Percentiles rank a stretch among this genome's conserved stretches.
Evolutionary conservation across 2,797 vertebrate genomes (phyloP).

Genomic region (Eulemur albifrons): DNA sequence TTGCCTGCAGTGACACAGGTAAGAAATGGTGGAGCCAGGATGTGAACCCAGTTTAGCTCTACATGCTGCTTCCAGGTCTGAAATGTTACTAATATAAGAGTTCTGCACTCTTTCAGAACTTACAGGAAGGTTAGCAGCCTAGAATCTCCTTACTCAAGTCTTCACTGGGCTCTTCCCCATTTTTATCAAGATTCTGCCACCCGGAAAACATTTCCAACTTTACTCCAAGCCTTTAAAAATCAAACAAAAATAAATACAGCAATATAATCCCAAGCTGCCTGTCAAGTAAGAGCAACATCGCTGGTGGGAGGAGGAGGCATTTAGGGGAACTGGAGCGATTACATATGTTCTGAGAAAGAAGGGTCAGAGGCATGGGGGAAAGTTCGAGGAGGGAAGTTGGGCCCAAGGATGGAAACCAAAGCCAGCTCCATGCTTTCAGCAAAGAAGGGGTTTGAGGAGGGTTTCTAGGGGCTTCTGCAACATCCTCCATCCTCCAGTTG

Average conservation of each 20-base stretch:
- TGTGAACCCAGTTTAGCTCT: not conserved
- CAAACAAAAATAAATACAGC: constrained; percentile 16
- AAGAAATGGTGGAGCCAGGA: not conserved
- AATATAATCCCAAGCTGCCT: not conserved
- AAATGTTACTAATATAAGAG: not conserved
- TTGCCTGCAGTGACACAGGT: not conserved
- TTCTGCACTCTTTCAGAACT: not conserved
- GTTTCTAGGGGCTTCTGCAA: not conserved
- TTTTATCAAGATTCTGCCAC: not conserved
- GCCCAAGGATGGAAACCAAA: constrained; percentile 18
- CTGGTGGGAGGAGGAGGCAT: not conserved
- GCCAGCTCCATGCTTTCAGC: not conserved
- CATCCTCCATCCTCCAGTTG: not conserved
- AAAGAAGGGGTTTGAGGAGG: not conserved
- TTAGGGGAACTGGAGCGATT: constrained; percentile 10
- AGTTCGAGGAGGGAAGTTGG: constrained; percentile 8
- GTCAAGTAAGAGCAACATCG: not conserved
- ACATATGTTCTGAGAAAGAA: constrained; percentile 55
- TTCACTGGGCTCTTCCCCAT: not conserved
- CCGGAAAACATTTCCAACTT: constrained; percentile 5
- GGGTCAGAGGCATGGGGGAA: not conserved
- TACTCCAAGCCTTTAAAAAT: constrained; percentile 10
- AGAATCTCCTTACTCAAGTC: not conserved
- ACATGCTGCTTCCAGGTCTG: not conserved
- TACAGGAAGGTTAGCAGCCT: not conserved